These are phyloP conservation scores for Tor tambroides DNA, from an alignment of 2,113 vertebrate species.

Conservation along the genomic window DNA sequence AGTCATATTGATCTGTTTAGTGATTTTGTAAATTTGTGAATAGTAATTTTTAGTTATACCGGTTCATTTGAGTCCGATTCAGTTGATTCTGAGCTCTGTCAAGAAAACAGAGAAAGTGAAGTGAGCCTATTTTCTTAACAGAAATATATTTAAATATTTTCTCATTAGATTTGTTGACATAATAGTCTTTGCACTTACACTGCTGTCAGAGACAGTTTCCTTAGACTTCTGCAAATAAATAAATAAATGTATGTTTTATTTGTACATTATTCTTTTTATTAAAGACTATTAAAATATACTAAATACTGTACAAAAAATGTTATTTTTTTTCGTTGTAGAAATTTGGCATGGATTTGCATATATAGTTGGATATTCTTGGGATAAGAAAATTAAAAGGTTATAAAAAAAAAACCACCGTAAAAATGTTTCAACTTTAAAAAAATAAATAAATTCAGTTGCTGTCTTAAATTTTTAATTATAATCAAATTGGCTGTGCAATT, in stretches of 20 bases:
- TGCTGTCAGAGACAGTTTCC: conserved; percentile 54
- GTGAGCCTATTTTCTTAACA: not conserved
- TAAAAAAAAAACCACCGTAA: no score
- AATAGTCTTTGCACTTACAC: conserved; percentile 30
- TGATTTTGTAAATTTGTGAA: not conserved
- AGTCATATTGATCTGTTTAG: not conserved
- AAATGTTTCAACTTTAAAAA: no score
- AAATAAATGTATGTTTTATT: no score
- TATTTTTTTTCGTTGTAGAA: no score
- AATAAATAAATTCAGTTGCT: no score
- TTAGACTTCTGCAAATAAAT: conserved; percentile 42
- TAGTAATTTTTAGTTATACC: conserved; percentile 14
- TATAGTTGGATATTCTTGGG: not conserved
- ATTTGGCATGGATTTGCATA: no score
- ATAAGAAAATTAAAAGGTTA: not conserved
- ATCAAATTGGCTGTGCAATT: no score
- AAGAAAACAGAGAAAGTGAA: not conserved
- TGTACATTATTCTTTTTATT: no score
- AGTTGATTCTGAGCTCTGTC: conserved; percentile 55
- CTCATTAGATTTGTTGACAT: not conserved
- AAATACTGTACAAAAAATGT: no score
- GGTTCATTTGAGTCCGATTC: conserved; percentile 46
- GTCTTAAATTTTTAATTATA: no score
- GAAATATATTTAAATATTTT: not conserved
- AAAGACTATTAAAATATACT: not conserved